Evolutionary conservation across 2,113 vertebrate species (phyloP).

Genomic region (Saguinus midas): DNA sequence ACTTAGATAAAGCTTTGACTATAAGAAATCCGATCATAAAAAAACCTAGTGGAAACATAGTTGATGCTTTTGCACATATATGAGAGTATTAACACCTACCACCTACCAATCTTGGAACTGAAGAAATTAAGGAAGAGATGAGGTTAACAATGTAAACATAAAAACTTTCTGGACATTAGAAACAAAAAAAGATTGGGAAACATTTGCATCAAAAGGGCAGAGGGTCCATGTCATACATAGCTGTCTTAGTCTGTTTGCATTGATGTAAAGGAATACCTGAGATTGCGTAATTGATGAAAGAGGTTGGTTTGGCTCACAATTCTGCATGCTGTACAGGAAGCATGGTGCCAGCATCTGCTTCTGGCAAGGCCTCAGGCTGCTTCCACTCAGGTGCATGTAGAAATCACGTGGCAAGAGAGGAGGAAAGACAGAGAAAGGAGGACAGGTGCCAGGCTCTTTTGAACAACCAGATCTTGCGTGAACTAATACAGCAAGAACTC

Average conservation of each 20-base stretch:
- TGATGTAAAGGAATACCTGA: neutral
- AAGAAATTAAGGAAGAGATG: neutral
- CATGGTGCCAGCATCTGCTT: neutral
- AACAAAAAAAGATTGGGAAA: neutral
- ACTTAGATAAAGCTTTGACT: neutral
- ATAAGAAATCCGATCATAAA: neutral
- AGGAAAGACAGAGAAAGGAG: neutral
- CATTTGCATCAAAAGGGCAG: neutral
- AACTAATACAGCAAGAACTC: neutral
- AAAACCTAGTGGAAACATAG: neutral
- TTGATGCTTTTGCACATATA: neutral
- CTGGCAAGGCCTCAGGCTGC: neutral
- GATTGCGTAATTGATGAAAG: neutral
- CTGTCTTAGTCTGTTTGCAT: neutral
- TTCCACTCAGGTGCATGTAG: neutral
- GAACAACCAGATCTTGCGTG: neutral
- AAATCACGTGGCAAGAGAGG: neutral
- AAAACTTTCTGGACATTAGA: neutral
- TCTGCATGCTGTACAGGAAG: neutral
- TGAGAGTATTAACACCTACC: neutral
- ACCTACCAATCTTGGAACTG: neutral
- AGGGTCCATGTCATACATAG: neutral
- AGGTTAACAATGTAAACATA: neutral
- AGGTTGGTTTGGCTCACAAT: neutral
- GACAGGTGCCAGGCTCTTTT: neutral